Conservation (phyloP, 2,888 invertebrate genomes). For the Tachina fera region DNA sequence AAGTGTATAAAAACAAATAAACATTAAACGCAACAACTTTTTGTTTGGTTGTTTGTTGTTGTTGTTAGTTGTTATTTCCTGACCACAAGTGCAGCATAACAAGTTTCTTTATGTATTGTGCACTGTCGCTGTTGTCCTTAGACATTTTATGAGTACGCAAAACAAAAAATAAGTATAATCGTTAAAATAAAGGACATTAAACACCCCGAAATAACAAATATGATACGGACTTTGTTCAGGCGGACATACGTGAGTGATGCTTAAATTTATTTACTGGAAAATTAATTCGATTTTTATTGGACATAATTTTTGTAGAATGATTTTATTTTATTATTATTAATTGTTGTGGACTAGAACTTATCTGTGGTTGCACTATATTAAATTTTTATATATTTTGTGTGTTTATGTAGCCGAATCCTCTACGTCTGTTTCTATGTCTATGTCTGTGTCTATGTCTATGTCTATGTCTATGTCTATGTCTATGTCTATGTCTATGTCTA, state of each 20-base stretch:
- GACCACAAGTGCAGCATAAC: constrained; percentile 76
- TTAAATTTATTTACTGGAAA: not conserved
- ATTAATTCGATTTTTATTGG: not conserved
- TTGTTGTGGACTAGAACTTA: too few species aligned
- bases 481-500: too few species aligned
- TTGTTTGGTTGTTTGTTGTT: constrained; percentile 32
- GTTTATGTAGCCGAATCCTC: too few species aligned
- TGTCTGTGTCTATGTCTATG: too few species aligned
- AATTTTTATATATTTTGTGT: too few species aligned
- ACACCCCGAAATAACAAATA: constrained; percentile 48
- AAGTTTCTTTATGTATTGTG: constrained; percentile 33
- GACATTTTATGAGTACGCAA: constrained; percentile 20
- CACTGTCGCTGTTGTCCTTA: constrained; percentile 16
- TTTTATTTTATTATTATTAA: too few species aligned
- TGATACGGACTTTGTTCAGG: constrained; percentile 26
- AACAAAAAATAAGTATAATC: constrained; percentile 49
- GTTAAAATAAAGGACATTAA: constrained; percentile 65
- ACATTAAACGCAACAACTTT: constrained; percentile 68
- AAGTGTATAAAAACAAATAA: constrained; percentile 56
- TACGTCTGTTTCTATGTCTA: too few species aligned
- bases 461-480: too few species aligned
- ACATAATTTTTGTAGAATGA: too few species aligned
- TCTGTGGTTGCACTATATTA: too few species aligned
- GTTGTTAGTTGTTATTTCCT: constrained; percentile 53
- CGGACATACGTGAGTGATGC: constrained; percentile 27